These are phyloP conservation scores for Ophraella communa DNA, from an alignment of 2,888 invertebrate species.

Conservation along the genomic window DNA sequence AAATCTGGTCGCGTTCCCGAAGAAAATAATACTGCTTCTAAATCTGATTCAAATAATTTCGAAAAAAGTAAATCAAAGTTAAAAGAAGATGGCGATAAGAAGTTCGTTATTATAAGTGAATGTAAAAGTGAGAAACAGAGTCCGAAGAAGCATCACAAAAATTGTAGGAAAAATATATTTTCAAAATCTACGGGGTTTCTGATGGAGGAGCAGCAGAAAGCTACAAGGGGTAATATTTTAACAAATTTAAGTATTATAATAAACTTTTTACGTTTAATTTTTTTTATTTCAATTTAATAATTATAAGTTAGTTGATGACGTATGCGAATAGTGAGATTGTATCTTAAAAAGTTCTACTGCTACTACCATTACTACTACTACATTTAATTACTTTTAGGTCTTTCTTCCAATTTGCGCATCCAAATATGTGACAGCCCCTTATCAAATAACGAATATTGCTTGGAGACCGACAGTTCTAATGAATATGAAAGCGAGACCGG, in stretches of 20 bases:
- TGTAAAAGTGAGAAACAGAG: slow-evolving; percentile 52
- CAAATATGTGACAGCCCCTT: slow-evolving; percentile 57
- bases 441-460: slow-evolving; percentile 47
- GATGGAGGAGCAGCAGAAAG: slow-evolving; percentile 51
- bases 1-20: slow-evolving; percentile 58
- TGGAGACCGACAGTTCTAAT: slow-evolving; percentile 63
- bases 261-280: too few relatives aligned
- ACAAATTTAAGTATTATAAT: too few relatives aligned
- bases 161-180: slow-evolving; percentile 49
- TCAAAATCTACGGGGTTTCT: slow-evolving; percentile 58
- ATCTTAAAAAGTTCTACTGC: too few relatives aligned
- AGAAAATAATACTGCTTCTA: slow-evolving; percentile 47
- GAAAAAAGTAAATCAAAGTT: slow-evolving; percentile 29
- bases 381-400: too few relatives aligned
- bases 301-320: too few relatives aligned
- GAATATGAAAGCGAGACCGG: slow-evolving; percentile 67
- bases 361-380: not conserved
- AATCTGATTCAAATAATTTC: slow-evolving; percentile 41
- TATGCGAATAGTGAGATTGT: too few relatives aligned
- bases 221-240: slow-evolving; percentile 41
- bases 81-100: slow-evolving; percentile 32
- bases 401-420: slow-evolving; percentile 55
- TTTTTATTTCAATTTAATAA: too few relatives aligned
- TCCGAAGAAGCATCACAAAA: slow-evolving; percentile 51
- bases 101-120: slow-evolving; percentile 44